Base-by-base conservation (phyloP, 23 tunicate species). In the Styela plicata region DNA sequence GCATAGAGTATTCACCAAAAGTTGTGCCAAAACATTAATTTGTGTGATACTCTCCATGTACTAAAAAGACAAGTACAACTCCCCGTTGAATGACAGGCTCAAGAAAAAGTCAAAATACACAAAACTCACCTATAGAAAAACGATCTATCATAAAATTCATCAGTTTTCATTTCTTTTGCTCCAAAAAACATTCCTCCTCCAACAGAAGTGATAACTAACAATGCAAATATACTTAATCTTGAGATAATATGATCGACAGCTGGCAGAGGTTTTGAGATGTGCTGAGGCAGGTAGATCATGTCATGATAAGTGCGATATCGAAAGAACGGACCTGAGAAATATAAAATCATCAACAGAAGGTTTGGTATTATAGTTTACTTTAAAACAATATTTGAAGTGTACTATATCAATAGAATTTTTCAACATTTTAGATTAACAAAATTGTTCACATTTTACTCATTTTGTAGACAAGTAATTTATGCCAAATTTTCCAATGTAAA, bases 231-330 rank as follows among this genome's bases (percentile, higher is more conserved):
- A 21, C 36, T 33, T 5, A 71, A 5, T 3, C 77, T 34, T 3
- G 77, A 71, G 37, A 71, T 30, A 26, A 71, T 30, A 20, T 28
- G 32, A 21, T 22, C 35, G 20, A 27, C 23, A 31, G 37, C 81
- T 10, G 81, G 81, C 10, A 76, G 52, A 18, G 63, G n/a, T 13
- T 53, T 44, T 13, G 81, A 52, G 13, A 76, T 57, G 27, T 52
- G 66, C 16, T 76, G 27, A 21, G 81, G 81, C 64, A 44, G 24
- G 26, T 17, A 57, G 22, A 76, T 36, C 81, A 76, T 76, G 65
- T 76, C 81, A 53, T 76, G 2, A 44, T 76, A 76, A 25, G 81
- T 76, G 27, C 81, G 81, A 53, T n/a, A 76, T 17, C 81, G 81
- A 76, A 13, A 76, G 24, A 76, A 76, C 0, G 81, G 81, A 25